phyloP scores from a whole-genome alignment of 2,797 vertebrate species.

The Chelonia mydas region DNA sequence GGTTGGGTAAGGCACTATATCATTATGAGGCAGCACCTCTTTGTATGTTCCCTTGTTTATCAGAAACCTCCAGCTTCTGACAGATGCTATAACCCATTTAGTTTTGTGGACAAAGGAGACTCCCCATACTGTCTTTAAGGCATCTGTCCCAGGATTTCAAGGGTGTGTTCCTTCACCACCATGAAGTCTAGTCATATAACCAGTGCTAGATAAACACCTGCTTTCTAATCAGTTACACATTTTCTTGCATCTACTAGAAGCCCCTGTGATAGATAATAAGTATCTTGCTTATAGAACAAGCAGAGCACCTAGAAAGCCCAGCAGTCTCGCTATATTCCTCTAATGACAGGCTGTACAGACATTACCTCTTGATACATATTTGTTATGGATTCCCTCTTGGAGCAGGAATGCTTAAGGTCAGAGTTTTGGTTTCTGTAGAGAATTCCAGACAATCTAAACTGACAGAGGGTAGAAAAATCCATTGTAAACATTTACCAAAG shows the following conservation, averaged over 20 bases:
- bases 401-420: slow-evolving; percentile 2
- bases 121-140: not conserved
- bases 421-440: not conserved
- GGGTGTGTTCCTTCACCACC: not conserved
- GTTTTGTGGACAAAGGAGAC: not conserved
- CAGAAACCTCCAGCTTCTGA: not conserved
- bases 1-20: too few species aligned
- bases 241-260: not conserved
- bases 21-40: not conserved
- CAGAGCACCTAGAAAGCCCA: not conserved
- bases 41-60: accelerated
- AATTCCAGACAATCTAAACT: not conserved
- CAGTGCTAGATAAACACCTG: not conserved
- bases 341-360: not conserved
- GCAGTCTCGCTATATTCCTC: not conserved
- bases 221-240: not conserved
- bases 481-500: not conserved
- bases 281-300: not conserved
- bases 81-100: not conserved
- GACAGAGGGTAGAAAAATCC: not conserved
- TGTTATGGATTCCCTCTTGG: not conserved
- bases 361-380: not conserved
- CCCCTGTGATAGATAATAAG: not conserved
- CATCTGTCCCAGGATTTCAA: not conserved
- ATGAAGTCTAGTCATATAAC: not conserved